A percentile compares a stretch with the other conserved stretches of the same genome.
Evolutionary conservation across 2,888 invertebrate species (phyloP).

Genomic region (Argyresthia goedartella): DNA sequence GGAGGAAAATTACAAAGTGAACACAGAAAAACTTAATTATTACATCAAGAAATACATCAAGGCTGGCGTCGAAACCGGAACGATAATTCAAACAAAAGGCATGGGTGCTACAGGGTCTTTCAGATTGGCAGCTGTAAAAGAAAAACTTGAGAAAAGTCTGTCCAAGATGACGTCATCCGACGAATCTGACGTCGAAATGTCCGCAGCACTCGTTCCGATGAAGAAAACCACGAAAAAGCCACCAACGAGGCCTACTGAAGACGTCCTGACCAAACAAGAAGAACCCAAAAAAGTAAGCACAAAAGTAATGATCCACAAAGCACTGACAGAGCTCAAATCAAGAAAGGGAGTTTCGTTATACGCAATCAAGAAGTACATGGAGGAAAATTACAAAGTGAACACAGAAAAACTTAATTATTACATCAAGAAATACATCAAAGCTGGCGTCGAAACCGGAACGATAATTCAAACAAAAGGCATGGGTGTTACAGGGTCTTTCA

Average conservation of each 20-base stretch:
- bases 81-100: constrained; percentile 42
- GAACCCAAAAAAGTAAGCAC: constrained; percentile 35
- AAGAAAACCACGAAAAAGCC: constrained; percentile 19
- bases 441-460: constrained; percentile 36
- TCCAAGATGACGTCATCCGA: too few relatives aligned
- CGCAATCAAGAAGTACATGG: constrained; percentile 49
- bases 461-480: constrained; percentile 44
- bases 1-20: constrained; percentile 31
- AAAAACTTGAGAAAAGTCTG: constrained; percentile 22
- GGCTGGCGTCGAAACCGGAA: constrained; percentile 37
- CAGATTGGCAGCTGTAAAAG: constrained; percentile 30
- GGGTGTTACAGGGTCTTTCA: constrained; percentile 51
- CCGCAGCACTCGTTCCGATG: constrained; percentile 17
- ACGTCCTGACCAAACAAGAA: constrained; percentile 16
- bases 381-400: constrained; percentile 34
- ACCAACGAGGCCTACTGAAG: constrained; percentile 21
- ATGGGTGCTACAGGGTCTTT: constrained; percentile 50
- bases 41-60: constrained; percentile 45
- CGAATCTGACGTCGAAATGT: constrained; percentile 26
- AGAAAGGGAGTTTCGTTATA: constrained; percentile 49
- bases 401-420: constrained; percentile 33
- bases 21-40: constrained; percentile 35
- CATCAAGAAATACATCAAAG: constrained; percentile 44
- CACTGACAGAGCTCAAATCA: constrained; percentile 31
- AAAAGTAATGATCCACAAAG: constrained; percentile 42